A percentile compares a stretch with the other conserved stretches of the same genome.
phyloP scores from a whole-genome alignment of 2,113 vertebrate species.

The Salminus brasiliensis region DNA sequence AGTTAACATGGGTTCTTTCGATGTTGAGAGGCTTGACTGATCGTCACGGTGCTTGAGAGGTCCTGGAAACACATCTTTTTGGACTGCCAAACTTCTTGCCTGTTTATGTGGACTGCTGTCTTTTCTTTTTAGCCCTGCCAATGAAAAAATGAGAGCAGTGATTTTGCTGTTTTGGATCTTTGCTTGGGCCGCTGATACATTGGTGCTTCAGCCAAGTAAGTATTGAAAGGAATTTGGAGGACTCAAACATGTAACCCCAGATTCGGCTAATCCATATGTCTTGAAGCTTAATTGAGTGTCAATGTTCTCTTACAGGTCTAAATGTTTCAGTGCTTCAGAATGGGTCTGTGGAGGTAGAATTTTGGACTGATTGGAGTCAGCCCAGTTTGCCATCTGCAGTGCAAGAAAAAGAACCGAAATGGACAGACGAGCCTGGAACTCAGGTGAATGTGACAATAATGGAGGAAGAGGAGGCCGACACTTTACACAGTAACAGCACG shows the following conservation, averaged over 20 bases:
- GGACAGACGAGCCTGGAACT: not conserved
- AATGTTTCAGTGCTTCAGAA: constrained; percentile 7
- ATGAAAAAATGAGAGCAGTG: constrained; percentile 62
- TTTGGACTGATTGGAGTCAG: constrained; percentile 28
- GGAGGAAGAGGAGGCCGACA: not conserved
- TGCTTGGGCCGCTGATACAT: constrained; percentile 50
- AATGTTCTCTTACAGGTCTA: constrained; percentile 33
- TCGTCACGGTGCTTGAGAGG: not conserved
- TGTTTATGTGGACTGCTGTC: constrained; percentile 10
- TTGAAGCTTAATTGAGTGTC: not conserved
- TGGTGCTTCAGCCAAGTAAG: constrained; percentile 64
- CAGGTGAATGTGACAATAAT: not conserved
- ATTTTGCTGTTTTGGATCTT: constrained; percentile 57
- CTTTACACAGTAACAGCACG: not conserved
- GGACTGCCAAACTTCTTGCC: not conserved
- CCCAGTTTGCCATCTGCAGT: not conserved
- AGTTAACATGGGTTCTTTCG: constrained; percentile 7
- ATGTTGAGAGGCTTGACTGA: not conserved
- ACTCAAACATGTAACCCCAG: not conserved
- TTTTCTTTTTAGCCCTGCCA: constrained; percentile 2
- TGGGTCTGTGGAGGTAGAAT: constrained; percentile 12
- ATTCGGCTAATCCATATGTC: no score
- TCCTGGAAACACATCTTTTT: not conserved
- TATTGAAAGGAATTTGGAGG: constrained; percentile 12
- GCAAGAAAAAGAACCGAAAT: constrained; percentile 10